Evolutionary conservation across 2,888 invertebrate species (phyloP), one percentile per base, ranked within the genome.

Genomic region (Meandrusa payeni): DNA sequence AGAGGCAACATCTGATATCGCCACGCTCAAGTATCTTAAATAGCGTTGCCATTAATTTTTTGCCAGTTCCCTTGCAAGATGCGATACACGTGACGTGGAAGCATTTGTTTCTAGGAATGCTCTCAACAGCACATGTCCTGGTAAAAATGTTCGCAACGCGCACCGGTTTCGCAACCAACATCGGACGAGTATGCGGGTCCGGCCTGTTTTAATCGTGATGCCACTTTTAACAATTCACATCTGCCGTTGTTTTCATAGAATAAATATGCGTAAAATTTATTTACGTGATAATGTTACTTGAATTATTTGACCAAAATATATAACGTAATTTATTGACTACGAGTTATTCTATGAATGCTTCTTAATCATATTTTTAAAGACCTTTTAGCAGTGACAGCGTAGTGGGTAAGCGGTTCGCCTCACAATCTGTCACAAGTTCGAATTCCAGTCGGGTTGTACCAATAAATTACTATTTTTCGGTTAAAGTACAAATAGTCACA

Each of bases 61-160:
- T 73, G 64, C 58, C 55, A 9, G 46, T 34, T 43, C 42, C 38
- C 42, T 41, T 40, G 51, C 54, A 77, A 74, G 68, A 71, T 78
- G 75, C 56, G 51, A 41, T 56, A 62, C 81, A 80, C 69, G 72
- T 83, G 78, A 72, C 46, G 54, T 41, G 54, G 47, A 52, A 51
- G 47, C 54, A 54, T 55, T 68, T 66, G 64, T 83, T 44, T 82
- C 81, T 82, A 77, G 70, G 82, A 85, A 82, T 59, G 61, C 61
- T 54, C 52, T 50, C 56, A 54, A 57, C 51, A 61, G 61, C 80
- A 77, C 68, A 80, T 77, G 83, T 62, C 69, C 59, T 53, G 51
- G 47, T 47, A 51, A 49, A 42, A 42, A 43, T 48, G 37, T 50
- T 40, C 50, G 43, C 46, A 32, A 33, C 45, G 31, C 46, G 52